phyloP scores from a whole-genome alignment of 53 echinoderm and acorn worm genomes.

The Crossaster papposus region DNA sequence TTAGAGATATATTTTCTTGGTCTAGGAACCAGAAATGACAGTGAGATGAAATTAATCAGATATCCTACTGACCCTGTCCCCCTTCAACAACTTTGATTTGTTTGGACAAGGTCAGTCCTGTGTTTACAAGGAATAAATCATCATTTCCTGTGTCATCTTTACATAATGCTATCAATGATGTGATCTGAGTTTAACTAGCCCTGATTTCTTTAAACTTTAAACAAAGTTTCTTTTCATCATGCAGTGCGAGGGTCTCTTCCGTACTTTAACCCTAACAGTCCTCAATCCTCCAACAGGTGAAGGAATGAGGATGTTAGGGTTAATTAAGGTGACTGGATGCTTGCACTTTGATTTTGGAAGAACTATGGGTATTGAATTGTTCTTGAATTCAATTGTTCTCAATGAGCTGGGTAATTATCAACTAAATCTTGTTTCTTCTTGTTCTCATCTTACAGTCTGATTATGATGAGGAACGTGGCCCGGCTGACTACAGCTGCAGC shows the following conservation, averaged over 20 bases:
- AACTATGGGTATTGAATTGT: background rate
- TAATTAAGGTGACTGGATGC: too few relatives aligned
- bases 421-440: slow-evolving; percentile 8
- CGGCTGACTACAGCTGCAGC: slow-evolving; percentile 63
- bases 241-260: too few relatives aligned
- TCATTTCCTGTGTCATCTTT: background rate
- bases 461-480: slow-evolving; percentile 77
- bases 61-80: background rate
- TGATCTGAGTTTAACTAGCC: background rate
- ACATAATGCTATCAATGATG: background rate
- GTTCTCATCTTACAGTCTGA: slow-evolving; percentile 74
- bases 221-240: too few relatives aligned
- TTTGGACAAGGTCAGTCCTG: background rate
- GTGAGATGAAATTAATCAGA: background rate
- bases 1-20: background rate
- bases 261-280: background rate
- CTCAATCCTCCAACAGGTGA: too few relatives aligned
- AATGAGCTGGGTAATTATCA: background rate
- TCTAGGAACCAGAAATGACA: background rate
- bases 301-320: too few relatives aligned
- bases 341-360: background rate
- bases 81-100: background rate
- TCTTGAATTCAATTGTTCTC: background rate
- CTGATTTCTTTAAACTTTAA: background rate
- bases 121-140: background rate